Base-by-base conservation (phyloP, 2,888 invertebrate genomes). In the Hyalella azteca region DNA sequence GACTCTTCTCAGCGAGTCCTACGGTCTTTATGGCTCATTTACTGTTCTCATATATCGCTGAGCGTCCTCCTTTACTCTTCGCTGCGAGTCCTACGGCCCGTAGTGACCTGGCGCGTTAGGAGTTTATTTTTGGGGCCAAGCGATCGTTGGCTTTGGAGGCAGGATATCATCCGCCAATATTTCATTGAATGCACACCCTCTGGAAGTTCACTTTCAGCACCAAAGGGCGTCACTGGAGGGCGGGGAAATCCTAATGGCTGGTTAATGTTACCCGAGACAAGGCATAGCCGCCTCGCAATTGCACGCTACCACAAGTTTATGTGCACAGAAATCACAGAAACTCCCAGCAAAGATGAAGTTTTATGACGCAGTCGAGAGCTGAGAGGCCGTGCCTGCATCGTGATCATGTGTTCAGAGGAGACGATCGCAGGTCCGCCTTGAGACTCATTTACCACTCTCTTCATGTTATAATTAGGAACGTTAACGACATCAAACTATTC, bases 251-350 rank as follows among this genome's bases (percentile, higher is more conserved):
- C 36, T 66, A 66, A 66, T 66, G 66, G 66, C 36, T 36, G 36
- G 66, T 66, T 66, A 66, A 66, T 66, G 66, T 66, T 66, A 66
- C 66, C 36, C 66, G 66, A 66, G 66, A 66, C 66, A 66, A 66
- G 66, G 66, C 66, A 36, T 32, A 66, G 66, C 66, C 66, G 66
- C 66, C 66, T 66, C 66, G n/a, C 66, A 66, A 66, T 66, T 66
- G 36, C 39, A 66, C 36, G 36, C 66, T 66, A 36, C 36, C 66
- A 36, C 66, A 66, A 66, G 36, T 66, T 66, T 66, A 66, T 66
- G 66, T 66, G 66, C 32, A 36, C 66, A 66, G 66, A 66, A 66
- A 66, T 66, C 66, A 66, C 66, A 66, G 66, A 66, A 66, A 66
- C 66, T 66, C 66, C 66, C 66, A 66, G 36, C 66, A 32, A 66